Percentiles rank a stretch among this genome's conserved stretches.
Evolutionary conservation across 2,888 invertebrate genomes (phyloP).

Genomic region (Caenorhabditis sinica): DNA sequence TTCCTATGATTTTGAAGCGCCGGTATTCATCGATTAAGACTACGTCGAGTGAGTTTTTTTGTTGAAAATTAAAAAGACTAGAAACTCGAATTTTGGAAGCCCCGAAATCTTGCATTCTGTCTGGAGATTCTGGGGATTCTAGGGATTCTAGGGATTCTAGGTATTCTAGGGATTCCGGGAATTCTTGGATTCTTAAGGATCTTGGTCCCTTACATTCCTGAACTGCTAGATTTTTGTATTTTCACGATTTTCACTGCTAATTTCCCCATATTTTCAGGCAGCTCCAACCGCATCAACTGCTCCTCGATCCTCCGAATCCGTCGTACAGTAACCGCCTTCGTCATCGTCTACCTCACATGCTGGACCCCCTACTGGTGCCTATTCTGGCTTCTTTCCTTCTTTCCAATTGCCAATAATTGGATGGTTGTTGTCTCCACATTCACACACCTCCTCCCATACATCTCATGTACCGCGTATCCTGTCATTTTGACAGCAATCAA

Average conservation of each 20-base stretch:
- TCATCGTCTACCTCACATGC: conserved; percentile 71
- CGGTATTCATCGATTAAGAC: conserved; percentile 61
- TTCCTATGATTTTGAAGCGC: conserved; percentile 68
- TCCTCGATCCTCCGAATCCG: conserved; percentile 66
- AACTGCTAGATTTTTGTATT: no score
- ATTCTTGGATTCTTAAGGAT: no score
- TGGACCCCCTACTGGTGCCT: conserved; percentile 77
- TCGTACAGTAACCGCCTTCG: conserved; percentile 72
- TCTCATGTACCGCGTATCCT: conserved; percentile 74
- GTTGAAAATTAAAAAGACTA: neutral
- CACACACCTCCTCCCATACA: conserved; percentile 72
- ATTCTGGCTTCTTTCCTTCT: conserved; percentile 70
- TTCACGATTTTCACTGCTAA: neutral
- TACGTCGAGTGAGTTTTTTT: conserved; percentile 25
- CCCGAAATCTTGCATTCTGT: no score
- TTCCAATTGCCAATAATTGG: conserved; percentile 59
- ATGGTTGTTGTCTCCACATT: conserved; percentile 66
- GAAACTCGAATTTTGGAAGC: neutral
- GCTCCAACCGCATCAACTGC: conserved; percentile 58
- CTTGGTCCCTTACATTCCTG: no score
- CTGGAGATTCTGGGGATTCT: no score
- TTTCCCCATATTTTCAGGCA: conserved; percentile 45
- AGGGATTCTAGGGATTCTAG: no score
- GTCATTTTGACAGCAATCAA: conserved; percentile 71
- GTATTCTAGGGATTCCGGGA: no score